Evolutionary conservation across 2,113 vertebrate species (phyloP).

Genomic region (Romanogobio albipinnatus): DNA sequence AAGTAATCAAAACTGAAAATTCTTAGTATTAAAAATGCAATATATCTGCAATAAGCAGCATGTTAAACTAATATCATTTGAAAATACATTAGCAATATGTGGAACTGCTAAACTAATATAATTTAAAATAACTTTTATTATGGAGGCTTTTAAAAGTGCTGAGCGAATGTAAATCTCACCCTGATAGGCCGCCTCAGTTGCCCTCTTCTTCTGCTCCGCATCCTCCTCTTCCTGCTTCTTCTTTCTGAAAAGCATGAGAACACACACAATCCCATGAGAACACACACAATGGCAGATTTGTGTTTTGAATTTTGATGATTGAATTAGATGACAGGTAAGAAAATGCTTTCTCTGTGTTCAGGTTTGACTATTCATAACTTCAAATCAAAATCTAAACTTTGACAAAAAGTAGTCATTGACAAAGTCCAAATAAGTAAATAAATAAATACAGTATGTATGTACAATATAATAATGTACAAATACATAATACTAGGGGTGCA

Average conservation of each 20-base stretch:
- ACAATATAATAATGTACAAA: no score
- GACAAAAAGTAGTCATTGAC: background rate
- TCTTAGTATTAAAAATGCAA: background rate
- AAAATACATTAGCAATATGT: slow-evolving; percentile 8
- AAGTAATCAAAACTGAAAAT: background rate
- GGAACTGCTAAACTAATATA: slow-evolving; percentile 20
- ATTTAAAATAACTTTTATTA: background rate
- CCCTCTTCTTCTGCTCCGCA: slow-evolving; percentile 93
- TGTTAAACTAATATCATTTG: background rate
- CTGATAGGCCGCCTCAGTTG: slow-evolving; percentile 94
- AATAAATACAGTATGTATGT: no score
- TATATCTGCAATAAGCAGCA: background rate
- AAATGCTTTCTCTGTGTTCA: background rate
- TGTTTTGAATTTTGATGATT: background rate
- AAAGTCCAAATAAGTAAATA: background rate
- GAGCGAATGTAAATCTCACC: slow-evolving; percentile 70
- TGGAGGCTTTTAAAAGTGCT: background rate
- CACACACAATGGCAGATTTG: background rate
- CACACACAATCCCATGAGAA: background rate
- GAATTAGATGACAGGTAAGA: background rate
- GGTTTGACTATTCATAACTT: background rate
- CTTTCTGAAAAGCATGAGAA: slow-evolving; percentile 78
- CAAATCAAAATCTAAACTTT: background rate
- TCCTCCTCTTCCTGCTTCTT: slow-evolving; percentile 97
- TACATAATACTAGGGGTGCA: no score